Base-by-base conservation (phyloP, 2,113 vertebrate genomes). In the Seriola quinqueradiata region DNA sequence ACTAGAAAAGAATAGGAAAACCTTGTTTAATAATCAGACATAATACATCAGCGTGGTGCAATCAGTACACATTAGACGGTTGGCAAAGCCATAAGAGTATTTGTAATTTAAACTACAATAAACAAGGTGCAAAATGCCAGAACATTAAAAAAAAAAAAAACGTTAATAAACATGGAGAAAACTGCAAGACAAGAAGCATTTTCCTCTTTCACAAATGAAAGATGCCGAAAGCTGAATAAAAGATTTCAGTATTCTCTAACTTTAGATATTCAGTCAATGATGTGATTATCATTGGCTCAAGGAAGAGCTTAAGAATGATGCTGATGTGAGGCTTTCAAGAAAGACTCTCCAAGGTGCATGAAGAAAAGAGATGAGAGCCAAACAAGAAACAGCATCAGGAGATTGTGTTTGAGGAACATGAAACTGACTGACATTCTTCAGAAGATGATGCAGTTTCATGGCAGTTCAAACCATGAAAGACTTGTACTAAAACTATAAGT, bases 221-320 rank as follows among this genome's bases (percentile, higher is more conserved):
- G 52, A 58, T 69, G 46, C 11, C 77, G 34, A 71, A 72, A 46
- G 55, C 28, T 17, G 44, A 64, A 72, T 52, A 52, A 48, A 61
- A 38, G n/a, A 75, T 7, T 21, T 65, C 10, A 79, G 17, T 57
- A 21, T 70, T 70, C 23, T 54, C 32, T 54, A 67, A 57, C 13
- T 82, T 34, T 61, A 65, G 46, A 58, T 75, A 66, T 65, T 23
- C 32, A 50, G 71, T 78, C 93, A 94, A 94, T 93, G 93, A 94
- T 95, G 73, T 54, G 25, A 82, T 84, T 81, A 94, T 94, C 91
- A 95, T 88, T 93, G 93, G 92, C 91, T 93, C 92, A 94, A 93
- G 83, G 48, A 89, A 93, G 91, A 95, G 92, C 90, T 87, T 67
- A 73, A 81, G 52, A 69, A 79, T 38, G 59, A 71, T 19, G 44